Evolutionary conservation across 53 echinoderm and acorn worm genomes (phyloP), one percentile per base, ranked within the genome.

Genomic region (Arbacia lixula): DNA sequence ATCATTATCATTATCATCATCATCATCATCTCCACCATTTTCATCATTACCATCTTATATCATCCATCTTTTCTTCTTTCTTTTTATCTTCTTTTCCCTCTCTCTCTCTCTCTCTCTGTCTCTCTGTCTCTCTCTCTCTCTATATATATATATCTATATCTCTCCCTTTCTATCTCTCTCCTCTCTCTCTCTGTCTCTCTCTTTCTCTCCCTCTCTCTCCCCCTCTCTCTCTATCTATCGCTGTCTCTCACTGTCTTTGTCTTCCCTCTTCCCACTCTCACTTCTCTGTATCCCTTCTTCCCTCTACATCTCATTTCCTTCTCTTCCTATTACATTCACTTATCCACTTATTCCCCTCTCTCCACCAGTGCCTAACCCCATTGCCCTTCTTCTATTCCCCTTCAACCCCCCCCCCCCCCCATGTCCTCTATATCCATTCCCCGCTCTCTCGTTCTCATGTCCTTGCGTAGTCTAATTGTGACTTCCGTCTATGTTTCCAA

Each of bases 1-100:
- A 60, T 60, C 61, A 60, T 60, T 20, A 60, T 60, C 61, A 60
- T 60, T 20, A 60, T 60, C 61, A 60, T 60, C 61, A 60, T 60
- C 61, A 60, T 60, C 27, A 60, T 60, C 61, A 5, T 74, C 21
- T 21, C 6, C 43, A 37, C 26, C 16, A 9, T 0, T 22, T 61
- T 54, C 30, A 81, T 60, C 42, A 62, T 52, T 35, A 17, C 62
- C 33, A 16, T 61, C 62, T 61, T 33, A 32, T 1, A 24, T 19
- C 19, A 30, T 61, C 12, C 28, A 3, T 61, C 14, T 56, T 12
- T 61, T 17, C 34, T n/a, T 32, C 63, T 62, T 4, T 62, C 2
- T 32, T 19, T 32, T 34, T 31, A 30, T 30, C 62, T 11, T n/a
- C n/a, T n/a, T n/a, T n/a, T n/a, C n/a, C n/a, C n/a, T n/a, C n/a